A percentile compares a stretch with the other conserved stretches of the same genome.
These are phyloP conservation scores for Rhopalosiphum nymphaeae DNA, from an alignment of 2,888 invertebrate species.

Conservation along the genomic window DNA sequence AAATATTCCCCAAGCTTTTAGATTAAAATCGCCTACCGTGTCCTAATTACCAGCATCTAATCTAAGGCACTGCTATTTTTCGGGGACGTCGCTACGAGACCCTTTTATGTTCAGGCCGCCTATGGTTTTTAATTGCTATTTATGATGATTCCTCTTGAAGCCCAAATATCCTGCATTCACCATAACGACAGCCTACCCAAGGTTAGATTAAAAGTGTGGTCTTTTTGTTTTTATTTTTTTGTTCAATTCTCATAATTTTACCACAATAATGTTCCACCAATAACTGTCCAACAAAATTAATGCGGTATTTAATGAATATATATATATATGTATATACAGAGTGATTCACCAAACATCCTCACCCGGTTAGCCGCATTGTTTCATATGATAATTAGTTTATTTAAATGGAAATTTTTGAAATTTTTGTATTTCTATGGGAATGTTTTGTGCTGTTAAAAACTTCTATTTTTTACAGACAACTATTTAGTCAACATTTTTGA, in stretches of 20 bases:
- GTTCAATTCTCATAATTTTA: constrained; percentile 44
- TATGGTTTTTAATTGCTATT: constrained; percentile 64
- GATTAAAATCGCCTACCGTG: constrained; percentile 62
- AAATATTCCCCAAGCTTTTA: constrained; percentile 62
- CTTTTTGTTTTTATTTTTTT: not conserved
- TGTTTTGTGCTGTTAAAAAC: too few relatives aligned
- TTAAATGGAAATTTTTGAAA: too few relatives aligned
- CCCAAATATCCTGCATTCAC: not conserved
- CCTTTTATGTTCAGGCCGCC: constrained; percentile 45
- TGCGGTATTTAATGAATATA: not conserved
- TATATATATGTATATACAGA: not conserved
- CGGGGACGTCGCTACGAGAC: not conserved
- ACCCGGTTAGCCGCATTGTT: too few relatives aligned
- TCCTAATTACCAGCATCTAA: constrained; percentile 58
- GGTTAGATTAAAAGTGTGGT: constrained; percentile 47
- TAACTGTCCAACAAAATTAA: constrained; percentile 34
- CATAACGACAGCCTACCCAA: not conserved
- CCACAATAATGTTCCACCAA: constrained; percentile 21
- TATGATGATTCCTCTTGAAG: constrained; percentile 60
- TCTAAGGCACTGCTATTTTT: constrained; percentile 39
- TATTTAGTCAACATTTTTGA: too few relatives aligned
- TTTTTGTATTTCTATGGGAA: too few relatives aligned
- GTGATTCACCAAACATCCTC: too few relatives aligned
- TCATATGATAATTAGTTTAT: too few relatives aligned
- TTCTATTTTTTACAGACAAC: too few relatives aligned